Evolutionary conservation across 1,140 invertebrate genomes (phyloP).

Genomic region (Melipona quadrifasciata): DNA sequence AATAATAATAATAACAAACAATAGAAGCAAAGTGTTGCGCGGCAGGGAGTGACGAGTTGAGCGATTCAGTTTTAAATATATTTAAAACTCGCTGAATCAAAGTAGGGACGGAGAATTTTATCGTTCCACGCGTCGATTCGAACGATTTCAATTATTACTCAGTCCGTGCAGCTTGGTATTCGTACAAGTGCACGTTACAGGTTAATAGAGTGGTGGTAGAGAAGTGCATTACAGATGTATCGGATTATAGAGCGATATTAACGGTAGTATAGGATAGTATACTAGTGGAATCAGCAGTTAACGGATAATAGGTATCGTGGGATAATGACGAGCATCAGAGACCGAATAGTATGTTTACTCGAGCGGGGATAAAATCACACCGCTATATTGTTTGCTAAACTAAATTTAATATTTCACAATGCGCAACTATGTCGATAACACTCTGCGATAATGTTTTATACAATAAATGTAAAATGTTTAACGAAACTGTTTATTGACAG

Average conservation of each 20-base stretch:
- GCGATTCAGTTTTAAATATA: too few relatives aligned
- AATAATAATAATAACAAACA: too few relatives aligned
- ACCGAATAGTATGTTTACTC: neutral
- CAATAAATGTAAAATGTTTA: too few relatives aligned
- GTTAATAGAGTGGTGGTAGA: neutral
- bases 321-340: neutral
- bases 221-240: slow-evolving; percentile 1
- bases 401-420: neutral
- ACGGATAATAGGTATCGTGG: neutral
- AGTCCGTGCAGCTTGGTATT: neutral
- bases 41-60: too few relatives aligned
- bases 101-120: too few relatives aligned
- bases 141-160: neutral
- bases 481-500: neutral
- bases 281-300: neutral
- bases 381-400: neutral
- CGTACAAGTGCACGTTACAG: neutral
- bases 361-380: neutral
- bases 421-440: too few relatives aligned
- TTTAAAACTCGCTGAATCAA: too few relatives aligned
- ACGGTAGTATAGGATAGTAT: neutral
- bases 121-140: neutral
- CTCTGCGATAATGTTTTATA: too few relatives aligned
- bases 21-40: too few relatives aligned
- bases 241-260: slow-evolving; percentile 6